A percentile compares a stretch with the other conserved stretches of the same genome.
Evolutionary conservation across 2,888 invertebrate species (phyloP).

Genomic region (Parnassius smintheus): DNA sequence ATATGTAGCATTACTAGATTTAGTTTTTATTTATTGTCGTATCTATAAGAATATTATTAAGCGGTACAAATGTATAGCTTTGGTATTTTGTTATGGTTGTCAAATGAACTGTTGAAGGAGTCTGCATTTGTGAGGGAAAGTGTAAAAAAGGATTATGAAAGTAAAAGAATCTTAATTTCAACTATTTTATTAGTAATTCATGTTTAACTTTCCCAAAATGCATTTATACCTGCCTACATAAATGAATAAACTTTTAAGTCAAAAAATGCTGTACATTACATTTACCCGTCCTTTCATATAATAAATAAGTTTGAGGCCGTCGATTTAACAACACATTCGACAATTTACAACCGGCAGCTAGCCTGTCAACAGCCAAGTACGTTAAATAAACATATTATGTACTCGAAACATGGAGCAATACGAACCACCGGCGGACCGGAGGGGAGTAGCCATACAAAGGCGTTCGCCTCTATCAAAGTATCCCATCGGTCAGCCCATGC

Average conservation of each 20-base stretch:
- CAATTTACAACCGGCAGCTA: background rate
- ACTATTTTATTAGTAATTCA: conserved; percentile 48
- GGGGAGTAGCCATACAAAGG: no score
- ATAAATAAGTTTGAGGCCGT: conserved; percentile 7
- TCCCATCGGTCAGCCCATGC: no score
- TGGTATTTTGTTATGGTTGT: conserved; percentile 27
- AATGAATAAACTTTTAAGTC: conserved; percentile 43
- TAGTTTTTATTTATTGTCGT: conserved; percentile 32
- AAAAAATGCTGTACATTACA: conserved; percentile 32
- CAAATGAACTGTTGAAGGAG: background rate
- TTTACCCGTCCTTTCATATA: conserved; percentile 37
- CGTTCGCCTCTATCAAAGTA: no score
- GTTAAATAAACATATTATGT: no score
- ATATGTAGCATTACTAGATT: conserved; percentile 21
- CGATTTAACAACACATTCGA: background rate
- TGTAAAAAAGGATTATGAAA: conserved; percentile 14
- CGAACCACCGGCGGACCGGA: no score
- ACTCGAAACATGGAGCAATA: no score
- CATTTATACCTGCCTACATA: conserved; percentile 61
- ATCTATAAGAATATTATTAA: conserved; percentile 24
- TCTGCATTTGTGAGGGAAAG: background rate
- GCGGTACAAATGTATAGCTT: conserved; percentile 28
- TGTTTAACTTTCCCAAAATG: conserved; percentile 60
- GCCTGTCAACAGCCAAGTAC: no score
- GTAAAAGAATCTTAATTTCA: conserved; percentile 31